Percentiles rank a stretch among this genome's conserved stretches.
These are phyloP conservation scores for Amphiduros pacificus DNA, from an alignment of 2,888 invertebrate species.

Conservation along the genomic window DNA sequence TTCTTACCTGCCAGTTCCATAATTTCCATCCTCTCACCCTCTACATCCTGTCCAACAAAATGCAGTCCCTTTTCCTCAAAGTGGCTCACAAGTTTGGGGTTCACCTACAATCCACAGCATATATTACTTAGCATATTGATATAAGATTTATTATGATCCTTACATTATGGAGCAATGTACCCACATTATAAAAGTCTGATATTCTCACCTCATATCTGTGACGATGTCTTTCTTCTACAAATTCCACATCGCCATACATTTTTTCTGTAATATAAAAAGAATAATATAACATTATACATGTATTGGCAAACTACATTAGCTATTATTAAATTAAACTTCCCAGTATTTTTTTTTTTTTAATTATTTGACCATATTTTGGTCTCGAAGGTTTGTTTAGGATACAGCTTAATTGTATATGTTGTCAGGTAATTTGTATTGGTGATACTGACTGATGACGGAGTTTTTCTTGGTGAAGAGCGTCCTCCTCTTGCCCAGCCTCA, in stretches of 20 bases:
- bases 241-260: conserved; percentile 53
- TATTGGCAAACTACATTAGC: too few relatives aligned
- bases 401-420: too few relatives aligned
- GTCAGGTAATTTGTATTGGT: too few relatives aligned
- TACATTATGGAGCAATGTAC: not conserved
- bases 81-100: conserved; percentile 79
- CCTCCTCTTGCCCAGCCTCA: conserved; percentile 92
- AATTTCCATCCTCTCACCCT: conserved; percentile 91
- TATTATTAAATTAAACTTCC: too few relatives aligned
- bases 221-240: conserved; percentile 90
- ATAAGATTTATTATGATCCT: not conserved
- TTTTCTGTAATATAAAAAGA: conserved; percentile 39
- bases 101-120: conserved; percentile 75
- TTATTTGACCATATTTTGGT: too few relatives aligned
- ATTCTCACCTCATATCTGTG: conserved; percentile 83
- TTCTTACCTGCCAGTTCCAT: conserved; percentile 71
- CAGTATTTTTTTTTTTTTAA: too few relatives aligned
- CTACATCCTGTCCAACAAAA: conserved; percentile 81
- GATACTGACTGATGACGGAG: conserved; percentile 60
- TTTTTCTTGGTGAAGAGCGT: conserved; percentile 73
- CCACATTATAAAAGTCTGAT: not conserved
- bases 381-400: too few relatives aligned
- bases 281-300: not conserved
- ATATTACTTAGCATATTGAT: too few relatives aligned
- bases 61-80: conserved; percentile 78